Evolutionary conservation across 1,140 invertebrate genomes (phyloP), one percentile per base, ranked within the genome.

Genomic region (Holcopasites calliopsidis): DNA sequence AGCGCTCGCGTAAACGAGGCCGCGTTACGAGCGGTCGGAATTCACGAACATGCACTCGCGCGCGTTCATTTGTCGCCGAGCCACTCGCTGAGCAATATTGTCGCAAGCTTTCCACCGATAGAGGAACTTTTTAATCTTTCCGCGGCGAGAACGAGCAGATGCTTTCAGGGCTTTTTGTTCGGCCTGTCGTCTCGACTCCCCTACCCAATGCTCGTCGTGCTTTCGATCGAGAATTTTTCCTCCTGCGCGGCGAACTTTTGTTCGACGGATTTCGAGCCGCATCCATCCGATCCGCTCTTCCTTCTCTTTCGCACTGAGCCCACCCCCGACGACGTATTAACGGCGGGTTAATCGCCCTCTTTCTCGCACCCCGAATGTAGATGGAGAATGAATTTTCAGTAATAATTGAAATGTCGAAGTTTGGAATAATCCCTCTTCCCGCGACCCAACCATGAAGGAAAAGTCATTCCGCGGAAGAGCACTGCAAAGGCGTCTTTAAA

Each of bases 91-190:
- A 80, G 66, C 66, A 76, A 80, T 62, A 77, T 80, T 57, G 66
- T 82, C 73, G 58, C 65, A 40, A 54, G 42, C 31, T 70, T 47
- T 65, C 28, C 16, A 26, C 42, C 47, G 26, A 69, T 55, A 28
- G 57, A 55, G 57, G 78, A 81, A 81, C 78, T 81, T 81, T 82
- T 82, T 82, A 82, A 82, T 82, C 79, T 81, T 62, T 71, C 65
- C 72, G 38, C 31, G 47, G 49, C 71, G 76, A 42, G 54, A 79
- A 81, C 64, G 64, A 76, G 77, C 79, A 80, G 77, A 76, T 80
- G 77, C 79, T 80, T 81, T 76, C 64, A 78, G 60, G n/a, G 64
- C 64, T 69, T 68, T 69, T 68, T 69, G 50, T 40, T 69, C 60
- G 60, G 47, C 21, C n/a, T n/a, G n/a, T 47, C 35, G 44, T 11